Base-by-base conservation (phyloP, 2,888 invertebrate genomes). In the Thyatira batis region DNA sequence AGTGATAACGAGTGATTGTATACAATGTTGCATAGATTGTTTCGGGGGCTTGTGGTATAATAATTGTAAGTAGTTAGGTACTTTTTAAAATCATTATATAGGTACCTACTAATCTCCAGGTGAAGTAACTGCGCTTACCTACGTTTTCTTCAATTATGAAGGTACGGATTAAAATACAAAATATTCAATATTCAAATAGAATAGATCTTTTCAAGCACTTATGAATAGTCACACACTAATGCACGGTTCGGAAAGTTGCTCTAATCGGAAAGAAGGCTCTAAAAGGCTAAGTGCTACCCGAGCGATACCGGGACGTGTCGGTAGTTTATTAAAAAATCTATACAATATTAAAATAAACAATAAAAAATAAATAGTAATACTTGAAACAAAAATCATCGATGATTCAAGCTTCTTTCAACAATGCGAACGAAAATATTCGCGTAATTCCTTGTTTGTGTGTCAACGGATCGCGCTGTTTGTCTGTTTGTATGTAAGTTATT, bases 381-480 rank as follows among this genome's bases (percentile, higher is more conserved):
- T 30, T 6, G 13, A 5, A 17, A 39, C 8, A 39, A 17, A 17
- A 8, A 39, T 39, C 17, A 4, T n/a, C n/a, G 4, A 39, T 17
- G 17, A 8, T 39, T 11, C 39, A 39, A 33, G 17, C 8, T 39
- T 1, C n/a, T 39, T 17, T 39, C 13, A 17, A 39, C 13, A 39
- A 17, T 39, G 39, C 13, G 39, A 8, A 17, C 17, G 39, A 49
- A 27, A 20, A 54, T 53, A 45, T 44, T 46, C 50, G 49, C 10
- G 23, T 20, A 50, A 46, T 53, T 33, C 39, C 56, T 48, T 53
- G 51, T n/a, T 55, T 39, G 39, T 39, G 6, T 39, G 53, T 50
- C 51, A 53, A 48, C 53, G 58, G 56, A 53, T 54, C 49, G 44
- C 20, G 28, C 21, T 13, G 53, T 48, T 50, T 49, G 23, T 23